Percentiles rank a stretch among this genome's conserved stretches.
phyloP scores from a whole-genome alignment of 2,888 invertebrate genomes.

The Troides oblongomaculatus region DNA sequence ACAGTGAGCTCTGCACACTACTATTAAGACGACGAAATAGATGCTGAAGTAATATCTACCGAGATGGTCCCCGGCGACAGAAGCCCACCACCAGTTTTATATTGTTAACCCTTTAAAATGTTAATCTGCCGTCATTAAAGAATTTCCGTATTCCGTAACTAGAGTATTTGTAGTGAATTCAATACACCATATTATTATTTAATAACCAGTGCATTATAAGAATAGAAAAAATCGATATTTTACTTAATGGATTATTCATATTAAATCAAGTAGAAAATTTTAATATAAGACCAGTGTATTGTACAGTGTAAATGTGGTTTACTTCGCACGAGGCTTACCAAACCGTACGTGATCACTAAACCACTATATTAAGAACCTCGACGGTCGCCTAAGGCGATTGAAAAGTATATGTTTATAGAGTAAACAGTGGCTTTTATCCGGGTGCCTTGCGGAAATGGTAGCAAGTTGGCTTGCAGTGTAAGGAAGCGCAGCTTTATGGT shows the following conservation, averaged over 20 bases:
- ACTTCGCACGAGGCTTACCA: conserved; percentile 65
- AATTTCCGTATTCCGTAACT: background rate
- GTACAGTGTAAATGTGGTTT: conserved; percentile 69
- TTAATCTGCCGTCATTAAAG: no score
- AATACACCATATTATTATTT: background rate
- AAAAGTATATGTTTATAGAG: conserved; percentile 35
- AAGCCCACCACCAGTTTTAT: no score
- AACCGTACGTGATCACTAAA: conserved; percentile 48
- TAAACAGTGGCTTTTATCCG: conserved; percentile 36
- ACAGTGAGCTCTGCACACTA: no score
- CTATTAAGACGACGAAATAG: no score
- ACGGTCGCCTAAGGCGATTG: conserved; percentile 1
- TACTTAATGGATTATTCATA: background rate
- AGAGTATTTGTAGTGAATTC: background rate
- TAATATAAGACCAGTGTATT: background rate
- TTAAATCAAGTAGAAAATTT: background rate
- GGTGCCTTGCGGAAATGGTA: conserved; percentile 48
- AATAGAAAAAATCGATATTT: background rate
- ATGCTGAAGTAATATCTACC: no score
- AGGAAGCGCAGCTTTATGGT: conserved; percentile 70
- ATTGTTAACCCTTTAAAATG: no score
- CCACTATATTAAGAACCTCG: conserved; percentile 19
- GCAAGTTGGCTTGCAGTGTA: conserved; percentile 51
- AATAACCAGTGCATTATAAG: background rate
- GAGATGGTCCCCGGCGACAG: no score